Base-by-base conservation (phyloP, 2,797 vertebrate genomes). In the Enteromius thamalakanensis region DNA sequence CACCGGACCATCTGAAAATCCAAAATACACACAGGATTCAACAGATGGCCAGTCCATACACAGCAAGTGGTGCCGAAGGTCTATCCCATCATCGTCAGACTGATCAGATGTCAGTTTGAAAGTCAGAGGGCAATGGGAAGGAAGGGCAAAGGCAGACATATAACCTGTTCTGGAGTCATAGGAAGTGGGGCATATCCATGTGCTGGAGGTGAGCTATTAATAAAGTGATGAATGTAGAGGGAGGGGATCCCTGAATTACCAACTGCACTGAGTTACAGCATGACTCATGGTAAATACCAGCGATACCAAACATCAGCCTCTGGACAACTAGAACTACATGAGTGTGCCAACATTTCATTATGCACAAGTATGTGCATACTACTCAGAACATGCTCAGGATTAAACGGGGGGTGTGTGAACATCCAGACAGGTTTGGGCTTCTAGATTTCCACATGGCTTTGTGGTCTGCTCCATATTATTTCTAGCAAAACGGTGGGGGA, bases 181-280 rank as follows among this genome's bases (percentile, higher is more conserved):
- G 72, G 45, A 84, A 80, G 45, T 80, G 26, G 67, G 80, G 68
- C 49, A 72, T 81, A 45, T 75, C n/a, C 67, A 6, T 29, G 51
- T 60, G 76, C 72, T 60, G 75, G 74, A 82, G 26, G 65, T 23
- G 71, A 76, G 67, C 75, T 84, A 89, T 88, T 86, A 89, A 88
- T 89, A 86, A 81, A 78, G 15, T 55, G 42, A 76, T 62, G 45
- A 2, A 37, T 74, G 40, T 69, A 80, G 19, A 60, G 32, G 53
- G 40, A 80, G 85, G 74, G 60, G 62, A 88, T 87, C 86, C 89
- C 86, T 77, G 80, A 79, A 64, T 82, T 81, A 83, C 82, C 64
- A 65, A 87, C 78, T 65, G 70, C 32, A 26, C 70, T 37, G 53
- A 80, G 87, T 84, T 84, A 80, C 72, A 88, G 78, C 34, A 62